A percentile compares a stretch with the other conserved stretches of the same genome.
Evolutionary conservation across 2,888 invertebrate genomes (phyloP).

Genomic region (Escarpia spicata): DNA sequence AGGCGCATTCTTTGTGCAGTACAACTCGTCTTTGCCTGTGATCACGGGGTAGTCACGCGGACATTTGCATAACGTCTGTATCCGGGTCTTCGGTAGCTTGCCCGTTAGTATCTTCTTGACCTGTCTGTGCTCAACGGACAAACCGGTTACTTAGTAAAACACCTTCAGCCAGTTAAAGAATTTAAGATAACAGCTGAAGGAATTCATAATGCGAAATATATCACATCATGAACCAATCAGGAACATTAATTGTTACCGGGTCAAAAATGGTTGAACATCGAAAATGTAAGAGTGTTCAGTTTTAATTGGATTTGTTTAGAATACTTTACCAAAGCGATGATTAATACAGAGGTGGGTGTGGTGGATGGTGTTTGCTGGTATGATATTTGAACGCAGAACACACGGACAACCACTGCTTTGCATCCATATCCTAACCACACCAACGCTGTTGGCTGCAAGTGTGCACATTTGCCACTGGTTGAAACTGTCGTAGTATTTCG

Average conservation of each 20-base stretch:
- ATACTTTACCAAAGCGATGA: no score
- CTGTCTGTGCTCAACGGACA: slow-evolving; percentile 22
- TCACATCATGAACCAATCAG: background rate
- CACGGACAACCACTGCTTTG: no score
- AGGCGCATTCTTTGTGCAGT: slow-evolving; percentile 23
- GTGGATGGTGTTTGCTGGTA: no score
- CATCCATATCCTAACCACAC: no score
- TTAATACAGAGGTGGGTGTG: no score
- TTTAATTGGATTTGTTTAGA: background rate
- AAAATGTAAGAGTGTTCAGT: background rate
- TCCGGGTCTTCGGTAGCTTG: slow-evolving; percentile 25
- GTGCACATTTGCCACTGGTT: no score
- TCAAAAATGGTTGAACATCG: background rate
- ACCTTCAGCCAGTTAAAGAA: background rate
- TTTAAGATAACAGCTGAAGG: background rate
- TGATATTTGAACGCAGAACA: no score
- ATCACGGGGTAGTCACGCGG: slow-evolving; percentile 25
- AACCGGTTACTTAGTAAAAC: background rate
- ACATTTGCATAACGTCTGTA: slow-evolving; percentile 31
- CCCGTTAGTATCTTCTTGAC: slow-evolving; percentile 29
- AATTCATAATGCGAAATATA: background rate
- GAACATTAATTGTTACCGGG: background rate
- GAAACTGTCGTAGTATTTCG: no score
- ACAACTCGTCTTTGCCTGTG: slow-evolving; percentile 27
- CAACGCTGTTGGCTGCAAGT: no score